phyloP scores from a whole-genome alignment of 2,113 vertebrate genomes.

The Phaetusa simplex region DNA sequence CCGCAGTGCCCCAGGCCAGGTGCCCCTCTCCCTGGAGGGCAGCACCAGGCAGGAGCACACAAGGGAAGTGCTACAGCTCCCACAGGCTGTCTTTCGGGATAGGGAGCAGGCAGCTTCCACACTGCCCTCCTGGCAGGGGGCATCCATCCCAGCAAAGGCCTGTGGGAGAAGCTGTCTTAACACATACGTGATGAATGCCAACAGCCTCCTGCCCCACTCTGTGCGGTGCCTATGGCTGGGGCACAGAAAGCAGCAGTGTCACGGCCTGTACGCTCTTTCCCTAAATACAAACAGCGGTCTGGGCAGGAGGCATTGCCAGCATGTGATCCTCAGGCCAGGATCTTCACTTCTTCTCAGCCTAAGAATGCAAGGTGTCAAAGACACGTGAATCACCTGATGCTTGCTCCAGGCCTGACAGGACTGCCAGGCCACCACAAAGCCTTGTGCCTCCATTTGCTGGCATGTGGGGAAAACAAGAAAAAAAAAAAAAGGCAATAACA shows the following conservation, averaged over 20 bases:
- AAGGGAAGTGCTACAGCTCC: not conserved
- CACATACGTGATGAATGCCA: not conserved
- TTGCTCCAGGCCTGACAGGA: not conserved
- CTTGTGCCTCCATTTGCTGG: not conserved
- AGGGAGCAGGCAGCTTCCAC: not conserved
- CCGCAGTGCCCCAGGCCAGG: not conserved
- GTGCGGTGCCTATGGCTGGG: not conserved
- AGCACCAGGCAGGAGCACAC: not conserved
- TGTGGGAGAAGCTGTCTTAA: not conserved
- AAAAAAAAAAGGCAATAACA: not conserved
- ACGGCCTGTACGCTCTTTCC: not conserved
- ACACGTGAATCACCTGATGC: fast-evolving
- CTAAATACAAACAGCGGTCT: not conserved
- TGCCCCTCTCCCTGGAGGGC: not conserved
- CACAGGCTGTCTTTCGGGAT: fast-evolving
- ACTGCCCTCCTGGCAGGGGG: fast-evolving
- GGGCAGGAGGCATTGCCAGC: not conserved
- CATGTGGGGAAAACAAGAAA: not conserved
- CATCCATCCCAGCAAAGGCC: not conserved
- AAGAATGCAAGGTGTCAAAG: not conserved
- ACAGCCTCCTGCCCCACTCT: not conserved
- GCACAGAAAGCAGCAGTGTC: not conserved
- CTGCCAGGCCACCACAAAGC: not conserved
- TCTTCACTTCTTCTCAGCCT: not conserved
- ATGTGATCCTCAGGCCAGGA: not conserved